These are phyloP conservation scores for Acleris laterana DNA, from an alignment of 2,888 invertebrate species.

Conservation along the genomic window DNA sequence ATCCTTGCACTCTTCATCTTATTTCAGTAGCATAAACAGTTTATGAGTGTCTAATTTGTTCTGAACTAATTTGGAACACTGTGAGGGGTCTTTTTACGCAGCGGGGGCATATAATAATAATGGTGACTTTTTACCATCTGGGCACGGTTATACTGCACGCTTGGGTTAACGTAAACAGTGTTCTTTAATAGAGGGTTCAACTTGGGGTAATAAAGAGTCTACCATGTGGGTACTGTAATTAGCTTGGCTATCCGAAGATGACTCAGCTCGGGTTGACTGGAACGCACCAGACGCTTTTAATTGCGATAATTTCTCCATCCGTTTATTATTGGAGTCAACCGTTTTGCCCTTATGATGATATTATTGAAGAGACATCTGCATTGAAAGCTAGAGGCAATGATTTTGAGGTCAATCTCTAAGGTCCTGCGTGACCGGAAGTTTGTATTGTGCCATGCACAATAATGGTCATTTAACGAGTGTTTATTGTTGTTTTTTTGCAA, in stretches of 20 bases:
- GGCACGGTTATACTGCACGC: constrained; percentile 19
- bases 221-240: constrained; percentile 9
- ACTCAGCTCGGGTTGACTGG: constrained; percentile 8
- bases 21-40: not conserved
- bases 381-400: constrained; percentile 1
- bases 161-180: constrained; percentile 28
- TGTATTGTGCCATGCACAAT: constrained; percentile 21
- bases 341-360: constrained; percentile 6
- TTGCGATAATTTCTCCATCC: constrained; percentile 16
- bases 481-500: constrained; percentile 28
- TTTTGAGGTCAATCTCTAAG: constrained; percentile 27
- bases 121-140: constrained; percentile 26
- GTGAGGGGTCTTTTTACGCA: constrained; percentile 49
- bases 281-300: constrained; percentile 17
- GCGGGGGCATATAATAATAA: constrained; percentile 27
- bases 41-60: constrained; percentile 1
- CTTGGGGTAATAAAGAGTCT: constrained; percentile 13
- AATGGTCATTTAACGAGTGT: constrained; percentile 18
- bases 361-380: constrained; percentile 4
- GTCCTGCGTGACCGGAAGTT: constrained; percentile 30
- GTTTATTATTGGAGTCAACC: constrained; percentile 13
- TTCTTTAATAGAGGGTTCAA: constrained; percentile 15
- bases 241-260: constrained; percentile 16
- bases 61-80: constrained; percentile 37
- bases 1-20: not conserved